Evolutionary conservation across 2,797 vertebrate species (phyloP).

Genomic region (Neomorphus geoffroyi): DNA sequence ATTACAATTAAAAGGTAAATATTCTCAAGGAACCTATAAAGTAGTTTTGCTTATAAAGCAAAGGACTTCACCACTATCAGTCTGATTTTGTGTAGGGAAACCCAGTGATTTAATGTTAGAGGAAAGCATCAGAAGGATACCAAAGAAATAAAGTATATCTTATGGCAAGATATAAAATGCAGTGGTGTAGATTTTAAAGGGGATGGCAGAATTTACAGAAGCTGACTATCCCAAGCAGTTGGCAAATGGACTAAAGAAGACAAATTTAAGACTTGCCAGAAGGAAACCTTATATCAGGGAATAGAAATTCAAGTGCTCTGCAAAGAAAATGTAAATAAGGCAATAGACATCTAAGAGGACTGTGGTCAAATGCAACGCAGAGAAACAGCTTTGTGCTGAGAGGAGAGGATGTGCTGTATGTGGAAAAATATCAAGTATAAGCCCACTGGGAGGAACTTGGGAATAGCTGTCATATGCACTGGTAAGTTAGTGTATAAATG

Average conservation of each 20-base stretch:
- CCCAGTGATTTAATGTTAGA: not conserved
- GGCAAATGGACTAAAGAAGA: slow-evolving; percentile 26
- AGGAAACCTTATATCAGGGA: slow-evolving; percentile 35
- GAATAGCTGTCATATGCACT: not conserved
- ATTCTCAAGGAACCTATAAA: not conserved
- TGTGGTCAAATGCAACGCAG: not conserved
- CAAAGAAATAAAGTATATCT: slow-evolving; percentile 11
- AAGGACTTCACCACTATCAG: not conserved
- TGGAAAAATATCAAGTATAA: not conserved
- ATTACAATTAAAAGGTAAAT: slow-evolving; percentile 14
- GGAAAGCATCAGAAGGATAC: not conserved
- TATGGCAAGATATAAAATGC: not conserved
- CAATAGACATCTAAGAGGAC: not conserved
- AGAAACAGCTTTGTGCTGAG: not conserved
- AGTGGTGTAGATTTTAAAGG: slow-evolving; percentile 15
- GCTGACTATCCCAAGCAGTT: slow-evolving; percentile 5
- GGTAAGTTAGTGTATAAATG: not conserved
- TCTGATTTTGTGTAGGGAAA: not conserved
- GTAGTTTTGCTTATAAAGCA: not conserved
- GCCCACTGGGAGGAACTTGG: not conserved
- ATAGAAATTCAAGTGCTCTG: slow-evolving; percentile 11
- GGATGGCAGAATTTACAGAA: slow-evolving; percentile 28
- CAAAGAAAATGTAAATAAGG: slow-evolving; percentile 31
- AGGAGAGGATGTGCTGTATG: not conserved
- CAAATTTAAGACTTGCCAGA: slow-evolving; percentile 51